Evolutionary conservation across 2,797 vertebrate species (phyloP).

Genomic region (Psittacula derbiana): DNA sequence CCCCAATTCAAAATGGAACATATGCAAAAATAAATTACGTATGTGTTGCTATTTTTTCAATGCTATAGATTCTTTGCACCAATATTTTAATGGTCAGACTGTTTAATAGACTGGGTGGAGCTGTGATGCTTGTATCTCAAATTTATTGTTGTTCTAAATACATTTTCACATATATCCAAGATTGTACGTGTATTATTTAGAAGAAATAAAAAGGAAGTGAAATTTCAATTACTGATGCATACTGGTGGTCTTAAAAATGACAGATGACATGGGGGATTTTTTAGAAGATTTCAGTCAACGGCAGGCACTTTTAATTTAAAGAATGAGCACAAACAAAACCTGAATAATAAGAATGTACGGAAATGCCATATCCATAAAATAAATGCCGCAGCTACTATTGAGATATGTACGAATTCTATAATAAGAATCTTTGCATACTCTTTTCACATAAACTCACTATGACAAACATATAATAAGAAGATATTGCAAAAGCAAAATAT

Average conservation of each 20-base stretch:
- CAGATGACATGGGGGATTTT: rapidly evolving
- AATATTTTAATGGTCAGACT: neutral
- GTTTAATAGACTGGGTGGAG: neutral
- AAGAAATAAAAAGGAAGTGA: neutral
- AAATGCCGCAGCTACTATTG: neutral
- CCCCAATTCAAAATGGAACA: neutral
- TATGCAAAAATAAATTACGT: neutral
- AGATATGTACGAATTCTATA: neutral
- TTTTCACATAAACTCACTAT: neutral
- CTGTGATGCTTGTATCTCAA: neutral
- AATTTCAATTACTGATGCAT: neutral
- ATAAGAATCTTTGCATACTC: neutral
- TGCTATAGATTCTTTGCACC: neutral
- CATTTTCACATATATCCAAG: neutral
- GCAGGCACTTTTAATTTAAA: slow-evolving; percentile 10
- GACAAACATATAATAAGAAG: neutral
- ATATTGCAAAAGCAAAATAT: neutral
- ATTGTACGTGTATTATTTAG: neutral
- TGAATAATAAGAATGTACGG: neutral
- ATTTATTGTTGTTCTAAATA: neutral
- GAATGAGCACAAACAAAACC: neutral
- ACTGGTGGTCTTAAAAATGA: neutral
- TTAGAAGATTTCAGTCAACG: neutral
- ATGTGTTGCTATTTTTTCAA: neutral
- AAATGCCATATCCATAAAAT: slow-evolving; percentile 6